These are phyloP conservation scores for Anastatus disparis DNA, from an alignment of 1,140 invertebrate species.

Conservation along the genomic window DNA sequence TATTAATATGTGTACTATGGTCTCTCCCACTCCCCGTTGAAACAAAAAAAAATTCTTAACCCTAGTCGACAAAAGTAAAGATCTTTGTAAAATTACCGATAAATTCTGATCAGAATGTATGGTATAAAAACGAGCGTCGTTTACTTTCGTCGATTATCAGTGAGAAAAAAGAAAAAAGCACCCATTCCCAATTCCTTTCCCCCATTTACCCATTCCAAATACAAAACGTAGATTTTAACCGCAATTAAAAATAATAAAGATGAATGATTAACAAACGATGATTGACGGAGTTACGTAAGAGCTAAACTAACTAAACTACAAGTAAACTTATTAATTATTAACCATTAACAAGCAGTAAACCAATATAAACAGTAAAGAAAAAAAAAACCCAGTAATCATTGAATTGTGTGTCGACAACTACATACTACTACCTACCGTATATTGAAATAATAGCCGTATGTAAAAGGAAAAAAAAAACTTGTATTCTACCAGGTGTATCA, in stretches of 20 bases:
- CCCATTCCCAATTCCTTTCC: too few species aligned
- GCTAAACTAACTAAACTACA: constrained; percentile 68
- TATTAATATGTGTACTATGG: constrained; percentile 68
- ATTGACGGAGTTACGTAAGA: constrained; percentile 63
- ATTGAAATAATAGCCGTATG: constrained; percentile 69
- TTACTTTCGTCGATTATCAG: too few species aligned
- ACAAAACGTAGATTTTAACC: constrained; percentile 67
- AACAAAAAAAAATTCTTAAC: constrained; percentile 22
- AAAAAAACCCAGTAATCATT: constrained; percentile 66
- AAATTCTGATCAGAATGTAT: too few species aligned
- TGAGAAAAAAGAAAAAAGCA: constrained; percentile 33
- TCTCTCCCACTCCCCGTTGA: constrained; percentile 67
- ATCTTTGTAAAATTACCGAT: too few species aligned
- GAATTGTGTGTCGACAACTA: constrained; percentile 70
- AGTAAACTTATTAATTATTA: constrained; percentile 70
- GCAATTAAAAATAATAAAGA: constrained; percentile 58
- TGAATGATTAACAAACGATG: constrained; percentile 60
- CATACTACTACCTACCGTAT: constrained; percentile 69
- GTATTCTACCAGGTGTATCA: constrained; percentile 68
- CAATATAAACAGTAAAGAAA: constrained; percentile 67
- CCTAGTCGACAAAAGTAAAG: too few species aligned
- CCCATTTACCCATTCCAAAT: too few species aligned
- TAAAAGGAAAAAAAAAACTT: constrained; percentile 66
- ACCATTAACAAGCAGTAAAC: constrained; percentile 68
- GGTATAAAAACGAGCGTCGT: constrained; percentile 32